These are phyloP conservation scores for Pyrocephalus nanus DNA, from an alignment of 2,797 vertebrate genomes.

Conservation along the genomic window DNA sequence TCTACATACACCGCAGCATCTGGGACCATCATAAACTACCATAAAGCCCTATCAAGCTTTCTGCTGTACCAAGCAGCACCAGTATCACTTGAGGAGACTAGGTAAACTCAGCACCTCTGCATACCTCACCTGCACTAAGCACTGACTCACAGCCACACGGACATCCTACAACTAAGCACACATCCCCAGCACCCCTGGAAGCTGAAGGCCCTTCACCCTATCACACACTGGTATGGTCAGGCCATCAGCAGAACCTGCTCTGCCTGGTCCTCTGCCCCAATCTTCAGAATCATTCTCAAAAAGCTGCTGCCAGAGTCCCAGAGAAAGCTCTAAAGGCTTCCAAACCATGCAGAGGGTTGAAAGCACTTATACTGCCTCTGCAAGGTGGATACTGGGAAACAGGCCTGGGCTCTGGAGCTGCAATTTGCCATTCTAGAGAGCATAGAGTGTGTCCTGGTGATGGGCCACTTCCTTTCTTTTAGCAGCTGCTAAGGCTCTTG, in stretches of 20 bases:
- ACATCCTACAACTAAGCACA: neutral
- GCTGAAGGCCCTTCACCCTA: neutral
- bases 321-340: neutral
- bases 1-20: neutral
- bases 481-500: constrained; percentile 68
- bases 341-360: neutral
- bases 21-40: neutral
- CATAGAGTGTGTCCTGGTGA: neutral
- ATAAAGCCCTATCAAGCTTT: neutral
- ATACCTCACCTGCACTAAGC: neutral
- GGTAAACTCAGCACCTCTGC: neutral
- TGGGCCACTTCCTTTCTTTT: constrained; percentile 41
- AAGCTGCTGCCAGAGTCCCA: neutral
- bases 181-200: rapidly evolving
- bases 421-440: constrained; percentile 12
- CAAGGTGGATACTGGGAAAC: neutral
- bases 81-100: neutral
- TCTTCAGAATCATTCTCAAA: neutral
- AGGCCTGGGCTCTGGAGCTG: neutral
- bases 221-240: neutral
- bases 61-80: neutral
- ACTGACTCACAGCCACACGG: neutral
- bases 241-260: neutral
- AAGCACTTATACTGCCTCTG: neutral
- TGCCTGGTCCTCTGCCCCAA: neutral